Evolutionary conservation across 1,140 invertebrate genomes (phyloP), one percentile per base, ranked within the genome.

Genomic region (Popillia japonica): DNA sequence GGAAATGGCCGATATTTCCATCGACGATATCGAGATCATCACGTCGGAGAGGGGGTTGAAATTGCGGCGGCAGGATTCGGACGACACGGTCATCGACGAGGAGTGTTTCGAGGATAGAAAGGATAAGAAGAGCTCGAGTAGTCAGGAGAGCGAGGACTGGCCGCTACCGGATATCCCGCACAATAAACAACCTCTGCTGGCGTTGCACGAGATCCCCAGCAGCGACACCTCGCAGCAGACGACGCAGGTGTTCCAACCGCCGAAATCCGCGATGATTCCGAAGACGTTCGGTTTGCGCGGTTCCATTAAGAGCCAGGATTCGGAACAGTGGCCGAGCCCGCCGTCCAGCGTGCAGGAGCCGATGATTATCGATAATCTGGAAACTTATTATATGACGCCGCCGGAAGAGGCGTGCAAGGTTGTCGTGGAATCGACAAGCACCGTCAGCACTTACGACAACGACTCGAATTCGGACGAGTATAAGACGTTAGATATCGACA

Each of bases 321-420:
- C 92, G 3, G 92, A 95, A 80, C 91, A 92, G 79, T 94, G 94
- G 92, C 94, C 93, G 2, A 94, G 94, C 11, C 93, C 94, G 0
- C 93, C 94, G 0, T 92, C 92, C 11, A 93, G 92, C 72, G 89
- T 92, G 20, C 85, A 92, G 27, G 89, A 88, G 34, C 89, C 90
- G 4, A 88, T 88, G 34, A 86, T 92, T 11, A 90, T 94, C n/a
- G 93, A 93, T 83, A 93, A 94, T 84, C 92, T 96, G n/a, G 93
- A 95, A 87, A 94, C 94, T 34, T 95, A 94, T 85, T 95, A 94
- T 80, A 92, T 94, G 87, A 94, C 92, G 79, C 93, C 93, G 83
- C 92, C 90, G 0, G 83, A 87, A 79, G 90, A 91, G 85, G 89
- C 90, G 2, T 91, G 91, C 55, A 93, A 93, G 84, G 93, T 95